A percentile compares a stretch with the other conserved stretches of the same genome.
Evolutionary conservation across 2,797 vertebrate species (phyloP).

Genomic region (Tiaroga cobitis): DNA sequence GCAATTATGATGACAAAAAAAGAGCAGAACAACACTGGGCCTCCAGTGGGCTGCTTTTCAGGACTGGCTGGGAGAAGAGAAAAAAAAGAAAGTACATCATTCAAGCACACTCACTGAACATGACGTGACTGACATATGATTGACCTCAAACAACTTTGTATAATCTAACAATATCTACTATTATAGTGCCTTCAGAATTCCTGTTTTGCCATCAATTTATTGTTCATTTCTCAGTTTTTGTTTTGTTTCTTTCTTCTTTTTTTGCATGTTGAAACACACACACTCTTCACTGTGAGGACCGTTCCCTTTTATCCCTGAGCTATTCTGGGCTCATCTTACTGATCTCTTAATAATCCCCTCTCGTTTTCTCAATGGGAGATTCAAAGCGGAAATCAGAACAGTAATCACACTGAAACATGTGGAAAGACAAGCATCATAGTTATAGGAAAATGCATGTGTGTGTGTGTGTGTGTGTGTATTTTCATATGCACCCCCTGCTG

Average conservation of each 20-base stretch:
- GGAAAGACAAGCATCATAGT: constrained; percentile 31
- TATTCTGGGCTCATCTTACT: constrained; percentile 50
- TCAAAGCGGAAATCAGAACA: constrained; percentile 51
- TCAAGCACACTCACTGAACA: constrained; percentile 29
- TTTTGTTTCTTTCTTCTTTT: not conserved
- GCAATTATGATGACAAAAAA: constrained; percentile 44
- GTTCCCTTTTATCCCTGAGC: constrained; percentile 15
- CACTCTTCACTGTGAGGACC: not conserved
- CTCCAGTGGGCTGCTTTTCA: constrained; percentile 18
- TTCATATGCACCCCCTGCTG: constrained; percentile 47
- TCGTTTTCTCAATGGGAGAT: constrained; percentile 49
- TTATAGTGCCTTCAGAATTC: constrained; percentile 4
- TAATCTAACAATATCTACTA: constrained; percentile 1
- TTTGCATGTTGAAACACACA: constrained; percentile 3
- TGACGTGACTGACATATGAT: constrained; percentile 28
- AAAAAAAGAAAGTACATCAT: constrained; percentile 34
- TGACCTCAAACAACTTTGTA: constrained; percentile 17
- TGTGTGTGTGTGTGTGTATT: not conserved
- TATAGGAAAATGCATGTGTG: not conserved
- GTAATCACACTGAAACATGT: constrained; percentile 40
- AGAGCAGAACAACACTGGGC: not conserved
- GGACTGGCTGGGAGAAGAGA: not conserved
- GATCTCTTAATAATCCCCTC: constrained; percentile 57
- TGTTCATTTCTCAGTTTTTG: not conserved
- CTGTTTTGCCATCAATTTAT: not conserved